Base-by-base conservation (phyloP, 2,113 vertebrate genomes). In the Mesoclemmys tuberculata region DNA sequence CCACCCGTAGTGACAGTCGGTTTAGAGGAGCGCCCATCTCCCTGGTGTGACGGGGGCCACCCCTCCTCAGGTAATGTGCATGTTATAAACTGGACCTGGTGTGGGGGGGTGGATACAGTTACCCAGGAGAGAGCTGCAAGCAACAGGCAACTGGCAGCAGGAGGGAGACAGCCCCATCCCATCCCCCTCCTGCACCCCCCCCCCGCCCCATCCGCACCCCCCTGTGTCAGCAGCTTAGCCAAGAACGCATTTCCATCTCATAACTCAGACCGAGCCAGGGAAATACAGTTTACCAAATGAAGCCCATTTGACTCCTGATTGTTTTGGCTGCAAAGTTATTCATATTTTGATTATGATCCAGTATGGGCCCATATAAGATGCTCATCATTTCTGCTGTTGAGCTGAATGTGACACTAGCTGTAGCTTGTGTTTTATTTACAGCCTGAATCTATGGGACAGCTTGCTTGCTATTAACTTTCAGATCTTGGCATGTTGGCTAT, bases 101-200 rank as follows among this genome's bases (percentile, higher is more conserved):
- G 56, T 27, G 56, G 31, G 56, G 4, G 27, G 27, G 29, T 12
- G 12, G 11, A 31, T 29, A 31, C 12, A 14, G 27, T 61, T 58
- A 6, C 31, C 12, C 1, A 7, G 83, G 64, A 82, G 92, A 82
- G 54, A 56, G 2, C 14, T 80, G 61, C 80, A 19, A 88, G 81
- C 91, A 88, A 88, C 91, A 85, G 88, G 91, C 91, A 88, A 88
- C 91, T 82, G 88, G 91, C 82, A 29, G 56, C 56, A 10, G 6
- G 29, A 31, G 3, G 35, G 35, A n/a, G 61, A 7, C 31, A n/a
- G 61, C 35, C 16, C 31, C 35, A 8, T 18, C 31, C 31, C n/a
- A n/a, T n/a, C n/a, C n/a, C n/a, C n/a, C n/a, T n/a, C n/a, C n/a
- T n/a, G n/a, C n/a, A n/a, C n/a, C n/a, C n/a, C n/a, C n/a, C n/a